Evolutionary conservation across 2,888 invertebrate genomes (phyloP).

Genomic region (Aporophyla lueneburgensis): DNA sequence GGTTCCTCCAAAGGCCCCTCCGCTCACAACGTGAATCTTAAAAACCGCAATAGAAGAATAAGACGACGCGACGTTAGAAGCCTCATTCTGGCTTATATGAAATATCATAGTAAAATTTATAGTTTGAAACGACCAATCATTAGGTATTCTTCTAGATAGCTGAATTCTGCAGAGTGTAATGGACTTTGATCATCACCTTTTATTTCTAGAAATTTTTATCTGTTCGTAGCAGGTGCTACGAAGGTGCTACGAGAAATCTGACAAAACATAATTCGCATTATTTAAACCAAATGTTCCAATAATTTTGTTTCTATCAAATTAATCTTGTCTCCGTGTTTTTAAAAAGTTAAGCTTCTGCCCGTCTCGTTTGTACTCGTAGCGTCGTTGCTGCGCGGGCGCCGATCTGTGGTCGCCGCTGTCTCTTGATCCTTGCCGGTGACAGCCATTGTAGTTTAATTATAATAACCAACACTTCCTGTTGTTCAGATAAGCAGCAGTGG

Average conservation of each 20-base stretch:
- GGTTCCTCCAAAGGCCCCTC: too few species aligned
- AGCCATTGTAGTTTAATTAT: conserved; percentile 63
- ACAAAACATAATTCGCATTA: background rate
- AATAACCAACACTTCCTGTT: conserved; percentile 66
- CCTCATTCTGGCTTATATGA: background rate
- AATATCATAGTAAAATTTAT: background rate
- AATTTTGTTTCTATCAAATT: background rate
- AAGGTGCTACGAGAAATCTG: conserved; percentile 41
- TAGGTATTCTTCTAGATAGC: too few species aligned
- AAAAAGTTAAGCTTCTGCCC: conserved; percentile 42
- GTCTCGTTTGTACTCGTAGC: background rate
- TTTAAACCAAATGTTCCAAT: background rate
- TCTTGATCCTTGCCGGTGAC: conserved; percentile 64
- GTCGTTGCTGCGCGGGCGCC: conserved; percentile 46
- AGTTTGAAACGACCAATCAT: background rate
- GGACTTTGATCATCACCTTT: background rate
- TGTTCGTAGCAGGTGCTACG: conserved; percentile 43
- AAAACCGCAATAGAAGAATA: background rate
- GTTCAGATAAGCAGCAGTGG: conserved; percentile 47
- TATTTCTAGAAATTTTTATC: background rate
- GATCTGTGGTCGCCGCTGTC: conserved; percentile 44
- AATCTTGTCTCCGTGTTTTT: background rate
- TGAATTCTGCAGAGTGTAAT: background rate
- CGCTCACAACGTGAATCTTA: too few species aligned
- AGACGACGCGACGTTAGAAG: background rate